phyloP scores from a whole-genome alignment of 1,140 invertebrate species.

The Microplitis demolitor region DNA sequence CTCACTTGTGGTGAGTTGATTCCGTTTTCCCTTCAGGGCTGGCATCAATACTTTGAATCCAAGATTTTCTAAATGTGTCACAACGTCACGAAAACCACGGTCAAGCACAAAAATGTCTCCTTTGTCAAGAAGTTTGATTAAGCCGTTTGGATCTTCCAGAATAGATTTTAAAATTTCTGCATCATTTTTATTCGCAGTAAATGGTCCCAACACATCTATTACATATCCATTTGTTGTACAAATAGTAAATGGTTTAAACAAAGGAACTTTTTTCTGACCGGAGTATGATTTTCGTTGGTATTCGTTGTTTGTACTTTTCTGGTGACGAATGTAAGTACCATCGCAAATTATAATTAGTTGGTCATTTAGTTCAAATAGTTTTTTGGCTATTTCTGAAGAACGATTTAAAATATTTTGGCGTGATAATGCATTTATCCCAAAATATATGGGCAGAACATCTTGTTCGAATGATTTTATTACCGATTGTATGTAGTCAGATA shows the following conservation, averaged over 20 bases:
- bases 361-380: neutral
- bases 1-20: conserved; percentile 42
- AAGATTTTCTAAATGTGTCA: conserved; percentile 23
- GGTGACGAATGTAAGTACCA: neutral
- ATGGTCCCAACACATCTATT: conserved; percentile 36
- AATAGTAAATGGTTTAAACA: conserved; percentile 41
- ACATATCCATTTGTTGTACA: conserved; percentile 44
- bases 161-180: conserved; percentile 37
- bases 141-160: conserved; percentile 29
- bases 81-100: conserved; percentile 43
- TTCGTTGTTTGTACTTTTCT: neutral
- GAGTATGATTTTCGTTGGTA: neutral
- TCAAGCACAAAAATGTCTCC: conserved; percentile 39
- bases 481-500: conserved; percentile 32
- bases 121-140: conserved; percentile 22
- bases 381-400: conserved; percentile 16
- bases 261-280: conserved; percentile 26
- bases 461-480: conserved; percentile 39
- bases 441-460: conserved; percentile 36
- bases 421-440: neutral
- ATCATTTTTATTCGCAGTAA: conserved; percentile 38
- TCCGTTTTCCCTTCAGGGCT: conserved; percentile 39
- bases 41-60: conserved; percentile 41
- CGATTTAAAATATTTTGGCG: conserved; percentile 14
- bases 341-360: neutral